These are phyloP conservation scores for Scomber scombrus DNA, from an alignment of 2,113 vertebrate species.

Conservation along the genomic window DNA sequence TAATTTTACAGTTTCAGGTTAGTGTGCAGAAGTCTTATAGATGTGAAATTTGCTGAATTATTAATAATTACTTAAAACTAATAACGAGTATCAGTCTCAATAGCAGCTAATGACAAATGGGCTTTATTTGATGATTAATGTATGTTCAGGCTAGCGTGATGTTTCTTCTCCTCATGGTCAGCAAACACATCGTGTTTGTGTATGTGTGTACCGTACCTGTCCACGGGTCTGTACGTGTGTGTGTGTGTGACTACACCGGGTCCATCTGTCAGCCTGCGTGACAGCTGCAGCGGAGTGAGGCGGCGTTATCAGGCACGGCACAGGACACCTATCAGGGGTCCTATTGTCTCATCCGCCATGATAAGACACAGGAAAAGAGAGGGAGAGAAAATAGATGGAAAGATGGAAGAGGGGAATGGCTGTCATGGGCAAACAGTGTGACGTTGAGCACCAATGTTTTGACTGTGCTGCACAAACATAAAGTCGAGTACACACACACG, in stretches of 20 bases:
- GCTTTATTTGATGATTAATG: too few species aligned
- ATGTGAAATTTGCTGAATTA: background rate
- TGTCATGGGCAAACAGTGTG: background rate
- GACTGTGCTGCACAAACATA: background rate
- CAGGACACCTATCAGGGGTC: constrained; percentile 72
- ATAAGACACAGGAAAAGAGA: constrained; percentile 51
- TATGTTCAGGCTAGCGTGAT: background rate
- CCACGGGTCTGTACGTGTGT: background rate
- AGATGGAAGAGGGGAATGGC: constrained; percentile 20
- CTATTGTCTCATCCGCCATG: constrained; percentile 62
- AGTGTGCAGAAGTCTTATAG: too few species aligned
- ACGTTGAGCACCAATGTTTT: background rate
- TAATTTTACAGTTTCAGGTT: background rate
- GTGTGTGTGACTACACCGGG: constrained; percentile 1
- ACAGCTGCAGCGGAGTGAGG: constrained; percentile 48
- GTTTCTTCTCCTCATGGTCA: background rate
- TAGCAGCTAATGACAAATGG: background rate
- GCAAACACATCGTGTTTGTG: constrained; percentile 40
- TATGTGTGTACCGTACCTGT: constrained; percentile 61
- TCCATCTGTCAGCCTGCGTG: constrained; percentile 49
- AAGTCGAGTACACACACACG: background rate
- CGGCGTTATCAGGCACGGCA: constrained; percentile 62
- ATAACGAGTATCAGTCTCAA: background rate
- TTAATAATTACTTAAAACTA: background rate
- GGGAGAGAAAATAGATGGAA: constrained; percentile 15